A percentile compares a stretch with the other conserved stretches of the same genome.
Evolutionary conservation across 2,113 vertebrate species (phyloP).

Genomic region (Gyps fulvus): DNA sequence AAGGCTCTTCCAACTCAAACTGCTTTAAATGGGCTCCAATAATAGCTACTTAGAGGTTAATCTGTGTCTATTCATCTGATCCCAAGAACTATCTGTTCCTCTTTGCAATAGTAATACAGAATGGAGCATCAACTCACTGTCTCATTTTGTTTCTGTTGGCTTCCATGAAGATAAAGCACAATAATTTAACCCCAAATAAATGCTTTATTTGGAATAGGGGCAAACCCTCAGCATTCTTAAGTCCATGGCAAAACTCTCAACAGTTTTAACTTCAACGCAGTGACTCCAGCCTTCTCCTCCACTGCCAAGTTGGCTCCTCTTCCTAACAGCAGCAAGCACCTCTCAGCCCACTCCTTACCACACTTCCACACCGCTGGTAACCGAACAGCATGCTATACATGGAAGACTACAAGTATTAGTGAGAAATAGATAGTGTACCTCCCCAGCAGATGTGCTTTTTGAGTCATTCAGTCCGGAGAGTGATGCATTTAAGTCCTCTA

Average conservation of each 20-base stretch:
- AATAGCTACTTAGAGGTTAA: conserved; percentile 1
- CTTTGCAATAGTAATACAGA: neutral
- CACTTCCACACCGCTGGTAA: accelerated
- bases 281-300: neutral
- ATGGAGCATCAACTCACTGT: neutral
- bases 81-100: neutral
- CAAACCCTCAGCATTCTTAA: neutral
- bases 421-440: neutral
- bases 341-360: neutral
- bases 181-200: neutral
- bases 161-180: neutral
- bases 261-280: neutral
- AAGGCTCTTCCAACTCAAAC: conserved; percentile 9
- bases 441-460: neutral
- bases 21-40: conserved; percentile 1
- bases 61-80: neutral
- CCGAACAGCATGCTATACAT: accelerated
- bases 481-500: neutral
- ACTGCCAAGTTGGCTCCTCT: neutral
- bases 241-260: neutral
- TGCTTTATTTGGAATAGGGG: neutral
- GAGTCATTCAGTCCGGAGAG: neutral
- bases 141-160: neutral
- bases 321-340: neutral
- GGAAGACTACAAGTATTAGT: neutral